These are phyloP conservation scores for Drosophila meridiana DNA, from an alignment of 2,888 invertebrate genomes.

Conservation along the genomic window DNA sequence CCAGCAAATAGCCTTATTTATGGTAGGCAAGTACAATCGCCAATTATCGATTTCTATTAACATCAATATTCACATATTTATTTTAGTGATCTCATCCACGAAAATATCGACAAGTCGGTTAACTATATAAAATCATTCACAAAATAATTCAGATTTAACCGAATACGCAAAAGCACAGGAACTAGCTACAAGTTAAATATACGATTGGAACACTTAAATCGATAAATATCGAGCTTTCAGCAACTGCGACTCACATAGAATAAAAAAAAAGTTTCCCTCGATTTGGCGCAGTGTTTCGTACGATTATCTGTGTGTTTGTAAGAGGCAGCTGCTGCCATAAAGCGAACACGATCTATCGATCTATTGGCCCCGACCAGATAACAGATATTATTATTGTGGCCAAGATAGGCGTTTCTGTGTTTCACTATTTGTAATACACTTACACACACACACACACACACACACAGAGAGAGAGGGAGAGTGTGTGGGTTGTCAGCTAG, in stretches of 20 bases:
- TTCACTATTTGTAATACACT: constrained; percentile 20
- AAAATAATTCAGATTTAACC: too few relatives aligned
- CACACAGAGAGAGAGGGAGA: neutral
- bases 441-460: constrained; percentile 11
- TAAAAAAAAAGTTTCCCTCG: neutral
- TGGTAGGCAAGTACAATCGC: too few relatives aligned
- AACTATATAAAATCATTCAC: too few relatives aligned
- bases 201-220: neutral
- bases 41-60: neutral
- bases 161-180: too few relatives aligned
- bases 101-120: neutral
- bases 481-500: constrained; percentile 18
- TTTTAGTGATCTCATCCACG: neutral
- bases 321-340: constrained; percentile 51
- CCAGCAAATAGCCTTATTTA: too few relatives aligned
- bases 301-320: constrained; percentile 45
- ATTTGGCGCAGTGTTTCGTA: constrained; percentile 27
- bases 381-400: constrained; percentile 44
- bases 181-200: neutral
- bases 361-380: constrained; percentile 45
- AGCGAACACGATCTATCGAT: constrained; percentile 51
- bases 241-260: neutral
- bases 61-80: neutral
- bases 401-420: constrained; percentile 34
- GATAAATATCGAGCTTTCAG: neutral